Conservation (phyloP, 2,113 vertebrate species). For the Hippocampus zosterae region DNA sequence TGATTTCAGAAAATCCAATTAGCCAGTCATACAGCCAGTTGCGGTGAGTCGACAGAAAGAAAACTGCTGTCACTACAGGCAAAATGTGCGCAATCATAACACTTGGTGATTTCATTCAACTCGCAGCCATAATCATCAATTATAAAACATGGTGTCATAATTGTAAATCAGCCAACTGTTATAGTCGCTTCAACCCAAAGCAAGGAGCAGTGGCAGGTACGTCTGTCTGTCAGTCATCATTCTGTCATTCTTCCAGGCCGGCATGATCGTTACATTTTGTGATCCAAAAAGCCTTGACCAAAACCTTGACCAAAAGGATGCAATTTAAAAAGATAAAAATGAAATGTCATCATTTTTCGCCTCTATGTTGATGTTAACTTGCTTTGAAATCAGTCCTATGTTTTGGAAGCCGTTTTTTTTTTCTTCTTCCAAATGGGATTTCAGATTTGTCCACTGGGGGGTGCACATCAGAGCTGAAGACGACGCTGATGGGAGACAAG, state of each 20-base stretch:
- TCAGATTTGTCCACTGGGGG: conserved; percentile 13
- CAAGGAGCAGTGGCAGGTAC: background rate
- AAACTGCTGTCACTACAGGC: conserved; percentile 1
- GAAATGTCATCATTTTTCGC: no score
- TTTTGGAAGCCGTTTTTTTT: background rate
- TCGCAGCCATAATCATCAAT: background rate
- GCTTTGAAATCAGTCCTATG: background rate
- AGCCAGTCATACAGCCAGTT: conserved; percentile 18
- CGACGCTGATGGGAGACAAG: conserved; percentile 37
- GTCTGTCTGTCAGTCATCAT: no score
- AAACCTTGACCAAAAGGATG: no score
- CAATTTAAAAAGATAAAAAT: no score
- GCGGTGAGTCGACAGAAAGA: conserved; percentile 1
- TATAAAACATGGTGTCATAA: background rate
- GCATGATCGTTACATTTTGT: no score
- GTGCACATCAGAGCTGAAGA: conserved; percentile 34
- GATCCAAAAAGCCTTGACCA: no score
- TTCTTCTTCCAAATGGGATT: conserved; percentile 7
- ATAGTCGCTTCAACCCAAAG: background rate
- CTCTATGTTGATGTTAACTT: background rate
- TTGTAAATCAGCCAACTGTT: background rate
- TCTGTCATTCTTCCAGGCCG: no score
- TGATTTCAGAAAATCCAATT: conserved; percentile 27
- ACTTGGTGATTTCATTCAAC: background rate
- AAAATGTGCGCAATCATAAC: conserved; percentile 3